Evolutionary conservation across 2,888 invertebrate species (phyloP).

Genomic region (Rotaria magnacalcarata): DNA sequence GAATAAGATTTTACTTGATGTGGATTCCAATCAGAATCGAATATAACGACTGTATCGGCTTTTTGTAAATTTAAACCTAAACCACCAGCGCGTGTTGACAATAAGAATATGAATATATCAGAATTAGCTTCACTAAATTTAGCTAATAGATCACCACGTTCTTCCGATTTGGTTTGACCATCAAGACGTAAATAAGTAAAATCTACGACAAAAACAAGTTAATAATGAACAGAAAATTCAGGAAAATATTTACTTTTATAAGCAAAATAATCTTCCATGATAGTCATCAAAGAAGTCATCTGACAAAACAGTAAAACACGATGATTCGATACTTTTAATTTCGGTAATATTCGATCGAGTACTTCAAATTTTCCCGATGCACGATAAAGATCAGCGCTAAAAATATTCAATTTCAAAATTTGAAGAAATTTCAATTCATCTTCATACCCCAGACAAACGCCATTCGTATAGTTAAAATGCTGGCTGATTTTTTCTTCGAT

Average conservation of each 20-base stretch:
- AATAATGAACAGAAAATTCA: not conserved
- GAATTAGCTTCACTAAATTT: constrained; percentile 67
- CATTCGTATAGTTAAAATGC: constrained; percentile 70
- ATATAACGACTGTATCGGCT: constrained; percentile 96
- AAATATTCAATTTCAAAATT: not conserved
- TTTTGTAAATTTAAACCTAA: constrained; percentile 93
- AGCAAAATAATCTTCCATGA: constrained; percentile 92
- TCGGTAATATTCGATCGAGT: constrained; percentile 90
- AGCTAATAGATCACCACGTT: constrained; percentile 82
- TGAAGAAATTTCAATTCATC: not conserved
- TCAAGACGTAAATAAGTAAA: constrained; percentile 87
- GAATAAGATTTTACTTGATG: constrained; percentile 67
- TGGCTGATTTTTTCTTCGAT: constrained; percentile 96
- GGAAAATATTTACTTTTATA: constrained; percentile 65
- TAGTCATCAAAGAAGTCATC: constrained; percentile 98
- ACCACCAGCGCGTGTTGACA: constrained; percentile 95
- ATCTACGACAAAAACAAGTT: constrained; percentile 39
- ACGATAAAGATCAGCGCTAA: constrained; percentile 82
- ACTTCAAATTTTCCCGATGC: constrained; percentile 95
- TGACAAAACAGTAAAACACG: constrained; percentile 97
- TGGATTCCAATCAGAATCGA: constrained; percentile 99
- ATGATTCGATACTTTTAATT: constrained; percentile 83
- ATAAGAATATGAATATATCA: constrained; percentile 86
- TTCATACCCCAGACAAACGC: constrained; percentile 60
- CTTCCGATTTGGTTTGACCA: constrained; percentile 96